Base-by-base conservation (phyloP, 2,888 invertebrate species). In the Epinotia demarniana region DNA sequence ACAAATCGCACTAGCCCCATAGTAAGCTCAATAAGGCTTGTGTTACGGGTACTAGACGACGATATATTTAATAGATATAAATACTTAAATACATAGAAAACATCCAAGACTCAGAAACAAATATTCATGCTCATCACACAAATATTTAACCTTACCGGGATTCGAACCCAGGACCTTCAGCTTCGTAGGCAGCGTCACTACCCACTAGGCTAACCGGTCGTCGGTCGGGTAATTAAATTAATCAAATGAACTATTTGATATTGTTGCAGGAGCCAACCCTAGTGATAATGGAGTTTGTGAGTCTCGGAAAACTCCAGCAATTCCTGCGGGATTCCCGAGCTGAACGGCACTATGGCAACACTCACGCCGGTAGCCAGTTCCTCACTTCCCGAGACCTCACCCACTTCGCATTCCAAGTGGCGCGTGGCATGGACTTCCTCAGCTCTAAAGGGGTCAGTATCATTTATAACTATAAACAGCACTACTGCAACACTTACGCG, bases 211-310 rank as follows among this genome's bases (percentile, higher is more conserved):
- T n/a, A n/a, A n/a, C n/a, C n/a, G n/a, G n/a, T n/a, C n/a, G n/a
- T n/a, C n/a, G n/a, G n/a, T n/a, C n/a, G n/a, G n/a, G n/a, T n/a
- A n/a, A n/a, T 12, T 33, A 61, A 61, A 33, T n/a, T 16, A n/a
- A 39, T 8, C 11, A 39, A 43, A 3, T 1, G 13, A 63, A 46
- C 6, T 39, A 11, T 33, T 13, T 8, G 0, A 4, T 27, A 58
- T 9, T 70, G 23, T 43, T 72, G 58, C 90, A 95, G 90, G 98
- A 98, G 87, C 99, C 99, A 12, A 96, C 98, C 77, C 96, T 98
- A 86, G 97, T 99, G 27, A 97, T 99, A 81, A 97, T 99, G 96
- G 99, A 99, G 90, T 98, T 97, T 87, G 97, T 98, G 11, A 96
- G 96, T 82, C 95, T 97, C 27, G 99, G 99, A 0, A 98, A 98